Evolutionary conservation across 92 coral and sea anemone genomes (phyloP), one percentile per base, ranked within the genome.

Genomic region (Porites evermanni): DNA sequence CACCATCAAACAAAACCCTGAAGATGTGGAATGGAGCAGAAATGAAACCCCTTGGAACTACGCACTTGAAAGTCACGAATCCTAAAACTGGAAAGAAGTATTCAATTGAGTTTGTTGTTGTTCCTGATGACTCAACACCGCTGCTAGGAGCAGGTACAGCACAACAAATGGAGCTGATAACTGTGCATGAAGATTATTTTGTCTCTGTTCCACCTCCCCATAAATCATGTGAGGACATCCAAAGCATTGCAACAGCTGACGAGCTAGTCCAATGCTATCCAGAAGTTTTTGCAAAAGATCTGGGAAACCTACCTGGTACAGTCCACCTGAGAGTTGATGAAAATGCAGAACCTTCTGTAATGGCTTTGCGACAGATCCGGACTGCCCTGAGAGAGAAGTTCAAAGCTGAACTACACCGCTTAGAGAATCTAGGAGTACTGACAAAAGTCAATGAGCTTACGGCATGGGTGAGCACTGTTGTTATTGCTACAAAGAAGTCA

Each of bases 91-190:
- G 47, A 38, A 38, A 38, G 47, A 4, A 4, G 47, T 38, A 38
- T 38, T 38, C 47, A 38, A 38, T 38, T 38, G 47, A 38, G 47
- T 38, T 38, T 38, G 47, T 38, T 38, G 6, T 38, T 38, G 47
- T 38, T 38, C 5, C 47, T 4, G 47, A 38, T 38, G 47, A 38
- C 47, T 38, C 0, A 38, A 38, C 47, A 38, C 47, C 91, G 63
- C 54, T 92, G 78, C 86, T 85, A 23, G 93, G 95, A 0, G 93
- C 95, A 85, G 75, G 77, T 44, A 81, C 90, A 52, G 94, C 90
- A 20, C 94, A 91, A 53, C 92, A 91, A 84, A 91, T 91, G 90
- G 6, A 38, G 6, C 47, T 38, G 47, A 38, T 38, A 38, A 38
- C 47, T 38, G 47, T 38, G 47, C 47, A 60, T 54, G 4, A 75